Evolutionary conservation across 2,113 vertebrate species (phyloP), one percentile per base, ranked within the genome.

Genomic region (Xiphophorus maculatus): DNA sequence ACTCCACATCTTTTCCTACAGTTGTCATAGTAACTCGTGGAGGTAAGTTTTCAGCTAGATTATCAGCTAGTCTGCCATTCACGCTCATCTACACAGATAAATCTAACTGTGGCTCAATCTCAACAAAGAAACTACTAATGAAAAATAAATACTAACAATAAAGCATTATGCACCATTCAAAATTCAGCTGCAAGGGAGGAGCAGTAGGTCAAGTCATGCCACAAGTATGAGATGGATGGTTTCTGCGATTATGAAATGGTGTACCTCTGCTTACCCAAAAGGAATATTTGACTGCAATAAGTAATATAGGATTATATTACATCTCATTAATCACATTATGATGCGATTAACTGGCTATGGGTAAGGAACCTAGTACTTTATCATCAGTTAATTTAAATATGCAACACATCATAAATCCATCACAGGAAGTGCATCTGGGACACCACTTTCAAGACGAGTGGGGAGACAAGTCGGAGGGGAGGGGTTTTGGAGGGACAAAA

Each of bases 131-230:
- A 76, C 69, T 69, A 87, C 84, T 73, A 84, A 87, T 85, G 66
- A 77, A 90, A 92, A 91, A 88, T 69, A 88, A 87, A 87, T 73
- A 86, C 82, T 82, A 65, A 8, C 25, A 33, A 87, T 85, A 87
- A 92, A 92, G 89, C 86, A 80, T 85, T 84, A 91, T 82, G 77
- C 83, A 86, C 81, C 83, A 63, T 91, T 91, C 84, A 89, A 80
- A 85, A 54, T 80, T 80, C 79, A 81, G 72, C 75, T 88, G 90
- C 67, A 73, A 81, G 84, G 79, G 66, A 77, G 76, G 85, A 81
- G 82, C 75, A 83, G 73, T 65, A 63, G 82, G 74, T 91, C 86
- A 84, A 88, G 85, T 91, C 87, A 88, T 89, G 88, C 86, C 90
- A 87, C 86, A 81, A 71, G 73, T 75, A 85, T 81, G 74, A 77